Conservation (phyloP, 2,113 vertebrate species). For the Nothobranchius furzeri region DNA sequence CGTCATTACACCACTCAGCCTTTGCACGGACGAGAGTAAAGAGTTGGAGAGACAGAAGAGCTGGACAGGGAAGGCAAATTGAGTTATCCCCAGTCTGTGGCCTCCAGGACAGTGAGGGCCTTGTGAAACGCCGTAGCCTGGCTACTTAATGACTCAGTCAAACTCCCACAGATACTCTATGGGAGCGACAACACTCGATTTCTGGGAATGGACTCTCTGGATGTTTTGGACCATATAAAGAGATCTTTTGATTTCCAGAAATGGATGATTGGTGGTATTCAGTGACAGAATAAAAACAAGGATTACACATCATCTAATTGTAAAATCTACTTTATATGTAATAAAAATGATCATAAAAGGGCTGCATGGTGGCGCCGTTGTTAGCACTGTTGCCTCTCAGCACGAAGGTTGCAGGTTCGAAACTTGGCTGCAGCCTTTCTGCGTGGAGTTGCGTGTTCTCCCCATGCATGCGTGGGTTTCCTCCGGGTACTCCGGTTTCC, state of each 20-base stretch:
- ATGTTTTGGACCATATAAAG: not conserved
- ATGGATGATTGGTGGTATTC: not conserved
- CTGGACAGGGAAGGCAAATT: slow-evolving; percentile 54
- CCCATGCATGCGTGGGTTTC: too few relatives aligned
- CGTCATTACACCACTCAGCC: not conserved
- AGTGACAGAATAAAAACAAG: not conserved
- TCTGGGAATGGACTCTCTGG: slow-evolving; percentile 49
- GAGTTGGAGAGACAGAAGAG: slow-evolving; percentile 15
- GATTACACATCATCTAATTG: too few relatives aligned
- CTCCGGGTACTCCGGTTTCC: too few relatives aligned
- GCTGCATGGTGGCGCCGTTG: too few relatives aligned
- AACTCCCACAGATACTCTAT: slow-evolving; percentile 57
- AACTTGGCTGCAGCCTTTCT: too few relatives aligned
- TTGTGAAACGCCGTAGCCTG: slow-evolving; percentile 65
- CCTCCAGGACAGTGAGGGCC: slow-evolving; percentile 59
- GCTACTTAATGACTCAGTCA: slow-evolving; percentile 67
- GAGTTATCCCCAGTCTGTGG: slow-evolving; percentile 58
- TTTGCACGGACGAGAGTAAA: slow-evolving; percentile 13
- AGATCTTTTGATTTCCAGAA: not conserved
- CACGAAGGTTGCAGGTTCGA: too few relatives aligned
- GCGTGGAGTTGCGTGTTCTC: too few relatives aligned
- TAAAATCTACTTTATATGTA: too few relatives aligned
- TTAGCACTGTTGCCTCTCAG: too few relatives aligned
- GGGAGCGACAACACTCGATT: slow-evolving; percentile 25
- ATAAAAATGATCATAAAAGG: too few relatives aligned